Conservation (phyloP, 2,888 invertebrate genomes). For the Ischnus inquisitorius region DNA sequence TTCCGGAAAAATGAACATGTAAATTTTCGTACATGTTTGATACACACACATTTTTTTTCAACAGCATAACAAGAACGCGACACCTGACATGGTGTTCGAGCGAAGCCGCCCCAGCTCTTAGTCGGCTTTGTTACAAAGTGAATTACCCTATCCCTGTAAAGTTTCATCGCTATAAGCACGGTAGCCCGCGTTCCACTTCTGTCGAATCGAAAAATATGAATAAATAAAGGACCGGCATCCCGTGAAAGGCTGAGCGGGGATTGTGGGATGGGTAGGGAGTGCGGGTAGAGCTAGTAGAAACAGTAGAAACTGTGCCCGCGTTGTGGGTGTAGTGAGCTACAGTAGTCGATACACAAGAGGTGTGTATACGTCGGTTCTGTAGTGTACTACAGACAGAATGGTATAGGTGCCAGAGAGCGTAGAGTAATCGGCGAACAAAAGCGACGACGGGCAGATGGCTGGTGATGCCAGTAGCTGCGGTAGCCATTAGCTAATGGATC, state of each 20-base stretch:
- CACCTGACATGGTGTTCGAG: neutral
- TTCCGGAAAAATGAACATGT: no score
- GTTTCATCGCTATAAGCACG: neutral
- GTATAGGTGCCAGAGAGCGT: slow-evolving; percentile 53
- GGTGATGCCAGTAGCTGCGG: slow-evolving; percentile 68
- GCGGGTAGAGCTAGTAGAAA: neutral
- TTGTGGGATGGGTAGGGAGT: neutral
- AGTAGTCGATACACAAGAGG: slow-evolving; percentile 20
- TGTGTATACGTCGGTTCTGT: neutral
- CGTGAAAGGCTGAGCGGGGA: slow-evolving; percentile 24
- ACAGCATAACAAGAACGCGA: no score
- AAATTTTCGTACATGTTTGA: no score
- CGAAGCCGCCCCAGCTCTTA: neutral
- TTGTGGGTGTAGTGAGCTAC: slow-evolving; percentile 2
- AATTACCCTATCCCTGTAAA: neutral
- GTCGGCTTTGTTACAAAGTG: no score
- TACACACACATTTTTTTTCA: no score
- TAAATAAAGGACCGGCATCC: slow-evolving; percentile 24
- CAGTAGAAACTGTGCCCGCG: slow-evolving; percentile 8
- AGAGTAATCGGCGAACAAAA: slow-evolving; percentile 68
- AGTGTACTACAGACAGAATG: slow-evolving; percentile 24
- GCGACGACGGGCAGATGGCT: slow-evolving; percentile 82
- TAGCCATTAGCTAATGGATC: slow-evolving; percentile 84
- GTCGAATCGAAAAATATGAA: slow-evolving; percentile 37
- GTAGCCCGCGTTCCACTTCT: slow-evolving; percentile 10